These are phyloP conservation scores for Nixonia krombeini DNA, from an alignment of 1,140 invertebrate genomes.

Conservation along the genomic window DNA sequence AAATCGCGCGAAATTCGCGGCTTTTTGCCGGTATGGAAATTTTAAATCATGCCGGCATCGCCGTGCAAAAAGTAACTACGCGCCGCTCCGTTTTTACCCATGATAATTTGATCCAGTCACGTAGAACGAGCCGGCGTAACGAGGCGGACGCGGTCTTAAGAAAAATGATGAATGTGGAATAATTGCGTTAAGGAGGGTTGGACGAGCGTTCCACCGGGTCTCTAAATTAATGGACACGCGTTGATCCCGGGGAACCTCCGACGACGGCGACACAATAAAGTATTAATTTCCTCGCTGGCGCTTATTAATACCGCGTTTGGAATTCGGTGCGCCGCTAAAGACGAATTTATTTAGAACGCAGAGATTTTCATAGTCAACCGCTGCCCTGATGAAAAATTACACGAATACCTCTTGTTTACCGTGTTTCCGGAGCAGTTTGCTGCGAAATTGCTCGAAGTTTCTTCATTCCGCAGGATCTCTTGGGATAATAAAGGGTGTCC, in stretches of 20 bases:
- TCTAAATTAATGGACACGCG: constrained; percentile 42
- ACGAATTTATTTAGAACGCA: constrained; percentile 11
- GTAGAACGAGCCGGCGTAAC: constrained; percentile 24
- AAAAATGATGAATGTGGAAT: constrained; percentile 49
- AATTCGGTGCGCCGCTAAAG: too few species aligned
- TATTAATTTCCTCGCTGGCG: constrained; percentile 26
- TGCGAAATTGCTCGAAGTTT: too few species aligned
- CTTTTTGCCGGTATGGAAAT: constrained; percentile 26
- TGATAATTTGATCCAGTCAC: constrained; percentile 44
- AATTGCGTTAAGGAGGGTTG: constrained; percentile 39
- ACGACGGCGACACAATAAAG: constrained; percentile 28
- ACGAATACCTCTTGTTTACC: too few species aligned
- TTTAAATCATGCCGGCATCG: constrained; percentile 30
- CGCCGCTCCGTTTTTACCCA: constrained; percentile 22
- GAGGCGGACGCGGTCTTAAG: constrained; percentile 33
- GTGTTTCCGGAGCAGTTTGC: too few species aligned
- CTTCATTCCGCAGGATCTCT: too few species aligned
- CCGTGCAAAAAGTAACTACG: constrained; percentile 25
- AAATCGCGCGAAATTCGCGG: constrained; percentile 16
- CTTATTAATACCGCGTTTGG: too few species aligned
- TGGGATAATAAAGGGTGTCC: too few species aligned
- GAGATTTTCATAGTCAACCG: constrained; percentile 12
- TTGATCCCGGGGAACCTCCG: constrained; percentile 10
- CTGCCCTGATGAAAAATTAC: too few species aligned
- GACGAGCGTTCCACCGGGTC: constrained; percentile 33